Conservation (phyloP, 2,113 vertebrate species). For the Lepisosteus oculatus region DNA sequence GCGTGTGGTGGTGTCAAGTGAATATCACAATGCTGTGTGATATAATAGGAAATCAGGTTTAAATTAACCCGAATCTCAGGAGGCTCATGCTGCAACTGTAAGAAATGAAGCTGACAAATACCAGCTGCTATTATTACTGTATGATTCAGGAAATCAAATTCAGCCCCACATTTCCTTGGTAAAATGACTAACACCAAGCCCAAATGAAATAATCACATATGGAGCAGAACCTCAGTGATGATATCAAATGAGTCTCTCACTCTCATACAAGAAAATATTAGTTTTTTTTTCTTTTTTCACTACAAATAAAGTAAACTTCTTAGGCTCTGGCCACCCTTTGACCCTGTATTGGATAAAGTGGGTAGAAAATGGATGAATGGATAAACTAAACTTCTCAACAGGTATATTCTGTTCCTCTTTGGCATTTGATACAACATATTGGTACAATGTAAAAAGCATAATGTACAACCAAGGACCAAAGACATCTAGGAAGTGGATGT, state of each 20-base stretch:
- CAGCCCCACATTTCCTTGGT: constrained; percentile 42
- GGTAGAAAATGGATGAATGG: too few relatives aligned
- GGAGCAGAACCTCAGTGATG: constrained; percentile 21
- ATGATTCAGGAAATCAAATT: constrained; percentile 53
- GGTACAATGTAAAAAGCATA: too few relatives aligned
- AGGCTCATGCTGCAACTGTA: constrained; percentile 35
- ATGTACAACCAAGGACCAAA: too few relatives aligned
- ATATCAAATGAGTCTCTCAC: constrained; percentile 3
- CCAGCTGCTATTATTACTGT: constrained; percentile 48
- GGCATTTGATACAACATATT: too few relatives aligned
- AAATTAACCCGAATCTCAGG: constrained; percentile 33
- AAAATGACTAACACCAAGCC: constrained; percentile 42
- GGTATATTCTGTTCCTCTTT: too few relatives aligned
- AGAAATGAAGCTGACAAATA: constrained; percentile 47
- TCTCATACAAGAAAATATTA: neutral
- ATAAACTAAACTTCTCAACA: too few relatives aligned
- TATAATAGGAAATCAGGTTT: constrained; percentile 38
- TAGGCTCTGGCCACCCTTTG: too few relatives aligned
- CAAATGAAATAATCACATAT: constrained; percentile 30
- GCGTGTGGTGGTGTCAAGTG: neutral
- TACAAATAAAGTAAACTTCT: too few relatives aligned
- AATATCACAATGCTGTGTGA: constrained; percentile 4
- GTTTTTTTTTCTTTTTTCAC: neutral
- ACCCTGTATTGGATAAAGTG: too few relatives aligned
- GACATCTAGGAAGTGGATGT: too few relatives aligned